A percentile compares a stretch with the other conserved stretches of the same genome.
phyloP scores from a whole-genome alignment of 2,113 vertebrate species.

The Pelecanoides urinatrix region DNA sequence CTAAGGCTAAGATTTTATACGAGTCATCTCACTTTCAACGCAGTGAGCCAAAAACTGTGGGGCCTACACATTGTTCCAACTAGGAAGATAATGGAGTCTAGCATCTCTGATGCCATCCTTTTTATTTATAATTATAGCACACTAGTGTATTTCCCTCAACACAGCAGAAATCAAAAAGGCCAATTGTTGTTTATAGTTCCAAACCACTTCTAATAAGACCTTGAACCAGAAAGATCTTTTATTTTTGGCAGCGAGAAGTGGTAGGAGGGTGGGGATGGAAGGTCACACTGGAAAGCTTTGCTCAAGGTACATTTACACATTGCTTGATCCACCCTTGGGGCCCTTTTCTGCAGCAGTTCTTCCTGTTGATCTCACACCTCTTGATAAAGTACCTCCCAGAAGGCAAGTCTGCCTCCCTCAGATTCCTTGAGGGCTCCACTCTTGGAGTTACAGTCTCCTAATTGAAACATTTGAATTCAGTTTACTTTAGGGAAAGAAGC shows the following conservation, averaged over 20 bases:
- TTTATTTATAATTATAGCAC: constrained; percentile 13
- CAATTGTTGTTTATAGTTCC: background rate
- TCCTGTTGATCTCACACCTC: background rate
- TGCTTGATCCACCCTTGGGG: background rate
- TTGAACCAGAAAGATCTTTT: background rate
- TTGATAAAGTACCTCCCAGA: background rate
- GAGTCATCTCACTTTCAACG: constrained; percentile 39
- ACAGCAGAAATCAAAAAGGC: constrained; percentile 10
- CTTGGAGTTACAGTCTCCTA: background rate
- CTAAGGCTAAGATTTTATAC: constrained; percentile 33
- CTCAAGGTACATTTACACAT: background rate
- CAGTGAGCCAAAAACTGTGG: background rate
- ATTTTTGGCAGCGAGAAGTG: background rate
- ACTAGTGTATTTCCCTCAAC: constrained; percentile 34
- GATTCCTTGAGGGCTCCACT: background rate
- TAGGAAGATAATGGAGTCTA: constrained; percentile 15
- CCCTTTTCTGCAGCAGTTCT: background rate
- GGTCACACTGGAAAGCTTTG: background rate
- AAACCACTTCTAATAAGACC: background rate
- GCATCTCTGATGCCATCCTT: constrained; percentile 11
- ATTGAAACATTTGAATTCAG: background rate
- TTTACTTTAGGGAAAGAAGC: background rate
- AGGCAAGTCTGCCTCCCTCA: background rate
- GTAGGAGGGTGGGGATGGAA: background rate
- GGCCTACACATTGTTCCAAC: background rate